Percentiles rank a stretch among this genome's conserved stretches.
phyloP scores from a whole-genome alignment of 2,888 invertebrate species.

The Mythimna vitellina region DNA sequence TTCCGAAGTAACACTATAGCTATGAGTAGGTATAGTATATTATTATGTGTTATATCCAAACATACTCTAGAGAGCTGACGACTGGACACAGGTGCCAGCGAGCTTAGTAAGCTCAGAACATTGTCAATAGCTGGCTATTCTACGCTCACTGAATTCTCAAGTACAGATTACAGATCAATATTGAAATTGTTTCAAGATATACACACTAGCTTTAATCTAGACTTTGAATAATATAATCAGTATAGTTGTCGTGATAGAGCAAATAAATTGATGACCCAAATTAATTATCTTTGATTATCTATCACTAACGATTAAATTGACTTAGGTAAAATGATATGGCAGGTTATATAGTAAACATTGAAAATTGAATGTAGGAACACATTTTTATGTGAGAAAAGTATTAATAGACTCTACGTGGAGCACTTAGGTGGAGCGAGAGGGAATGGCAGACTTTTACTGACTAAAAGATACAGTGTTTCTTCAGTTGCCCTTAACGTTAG shows the following conservation, averaged over 20 bases:
- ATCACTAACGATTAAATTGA: too few relatives aligned
- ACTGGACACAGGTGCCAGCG: conserved; percentile 22
- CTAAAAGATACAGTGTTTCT: too few relatives aligned
- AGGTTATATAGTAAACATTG: too few relatives aligned
- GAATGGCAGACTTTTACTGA: too few relatives aligned
- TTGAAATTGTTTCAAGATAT: not conserved
- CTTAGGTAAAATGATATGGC: too few relatives aligned
- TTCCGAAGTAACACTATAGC: not conserved
- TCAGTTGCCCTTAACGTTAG: too few relatives aligned
- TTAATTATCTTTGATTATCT: not conserved
- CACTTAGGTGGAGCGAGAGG: too few relatives aligned
- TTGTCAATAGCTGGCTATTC: conserved; percentile 30
- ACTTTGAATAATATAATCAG: not conserved
- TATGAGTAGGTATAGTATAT: too few relatives aligned
- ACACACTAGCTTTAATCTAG: not conserved
- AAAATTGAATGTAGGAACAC: too few relatives aligned
- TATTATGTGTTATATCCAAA: not conserved
- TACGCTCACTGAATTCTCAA: conserved; percentile 38
- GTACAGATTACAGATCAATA: conserved; percentile 38
- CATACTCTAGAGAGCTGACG: not conserved
- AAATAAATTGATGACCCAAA: not conserved
- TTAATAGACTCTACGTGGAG: too few relatives aligned
- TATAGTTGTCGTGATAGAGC: conserved; percentile 1
- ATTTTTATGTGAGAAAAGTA: too few relatives aligned
- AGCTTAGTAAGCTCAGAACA: conserved; percentile 26